Conservation (phyloP, 2,797 vertebrate genomes). For the Pseudochaenichthys georgianus region DNA sequence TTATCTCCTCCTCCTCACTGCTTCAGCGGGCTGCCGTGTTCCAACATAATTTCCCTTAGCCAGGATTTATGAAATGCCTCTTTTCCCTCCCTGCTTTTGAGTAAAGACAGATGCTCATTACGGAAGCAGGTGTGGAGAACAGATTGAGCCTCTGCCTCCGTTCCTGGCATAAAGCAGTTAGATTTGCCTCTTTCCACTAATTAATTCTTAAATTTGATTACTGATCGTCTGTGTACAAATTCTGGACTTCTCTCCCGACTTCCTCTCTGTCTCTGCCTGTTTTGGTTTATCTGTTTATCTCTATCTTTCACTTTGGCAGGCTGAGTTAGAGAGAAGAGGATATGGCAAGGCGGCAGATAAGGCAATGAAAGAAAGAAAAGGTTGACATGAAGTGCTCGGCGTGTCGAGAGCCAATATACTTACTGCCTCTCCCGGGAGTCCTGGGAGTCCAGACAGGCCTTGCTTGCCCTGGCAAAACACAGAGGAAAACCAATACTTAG, state of each 20-base stretch:
- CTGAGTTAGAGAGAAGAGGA: constrained; percentile 39
- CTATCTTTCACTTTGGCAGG: constrained; percentile 59
- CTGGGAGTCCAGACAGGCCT: constrained; percentile 89
- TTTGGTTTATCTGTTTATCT: constrained; percentile 70
- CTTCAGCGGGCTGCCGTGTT: constrained; percentile 74
- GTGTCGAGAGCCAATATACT: constrained; percentile 69
- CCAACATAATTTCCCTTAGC: constrained; percentile 79
- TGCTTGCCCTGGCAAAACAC: constrained; percentile 87
- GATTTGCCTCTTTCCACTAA: constrained; percentile 83
- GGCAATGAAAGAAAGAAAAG: constrained; percentile 45
- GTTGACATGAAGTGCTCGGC: constrained; percentile 62
- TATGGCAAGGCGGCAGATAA: constrained; percentile 68
- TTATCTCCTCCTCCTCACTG: constrained; percentile 78
- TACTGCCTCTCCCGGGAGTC: constrained; percentile 91
- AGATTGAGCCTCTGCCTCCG: constrained; percentile 83
- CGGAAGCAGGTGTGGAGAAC: constrained; percentile 84
- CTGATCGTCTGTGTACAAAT: constrained; percentile 80
- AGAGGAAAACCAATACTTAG: constrained; percentile 55
- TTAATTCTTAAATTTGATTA: constrained; percentile 87
- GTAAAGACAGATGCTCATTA: constrained; percentile 88
- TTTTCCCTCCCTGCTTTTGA: constrained; percentile 81
- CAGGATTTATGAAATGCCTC: constrained; percentile 83
- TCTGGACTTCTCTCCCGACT: constrained; percentile 56
- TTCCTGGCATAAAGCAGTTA: constrained; percentile 77
- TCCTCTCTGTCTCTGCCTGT: constrained; percentile 55